Evolutionary conservation across 2,113 vertebrate species (phyloP).

Genomic region (Grammomys surdaster): DNA sequence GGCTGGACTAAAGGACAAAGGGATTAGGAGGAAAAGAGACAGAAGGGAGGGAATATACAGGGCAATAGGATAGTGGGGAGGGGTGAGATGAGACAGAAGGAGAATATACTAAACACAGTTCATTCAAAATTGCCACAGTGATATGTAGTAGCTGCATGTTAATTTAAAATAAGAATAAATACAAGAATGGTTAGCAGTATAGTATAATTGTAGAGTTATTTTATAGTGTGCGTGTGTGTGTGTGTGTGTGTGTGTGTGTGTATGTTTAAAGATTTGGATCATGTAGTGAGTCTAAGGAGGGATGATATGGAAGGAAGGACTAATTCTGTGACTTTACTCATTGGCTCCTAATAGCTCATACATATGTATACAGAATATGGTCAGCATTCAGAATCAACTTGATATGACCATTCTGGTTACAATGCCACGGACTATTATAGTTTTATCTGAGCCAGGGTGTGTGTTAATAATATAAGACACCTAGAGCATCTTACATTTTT

Average conservation of each 20-base stretch:
- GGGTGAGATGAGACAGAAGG: too few species aligned
- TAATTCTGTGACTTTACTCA: background rate
- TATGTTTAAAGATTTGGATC: background rate
- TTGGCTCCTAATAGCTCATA: background rate
- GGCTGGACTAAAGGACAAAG: background rate
- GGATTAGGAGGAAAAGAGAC: background rate
- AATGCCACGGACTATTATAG: background rate
- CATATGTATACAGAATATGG: background rate
- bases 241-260: background rate
- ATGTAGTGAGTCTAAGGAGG: background rate
- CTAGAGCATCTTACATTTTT: rapidly evolving
- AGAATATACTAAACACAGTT: background rate
- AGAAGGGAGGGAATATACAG: too few species aligned
- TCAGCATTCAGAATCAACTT: background rate
- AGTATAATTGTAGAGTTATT: background rate
- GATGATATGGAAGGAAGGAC: background rate
- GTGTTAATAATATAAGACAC: too few species aligned
- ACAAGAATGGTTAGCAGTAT: background rate
- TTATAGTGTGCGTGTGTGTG: background rate
- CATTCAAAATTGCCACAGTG: too few species aligned
- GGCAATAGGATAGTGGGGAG: too few species aligned
- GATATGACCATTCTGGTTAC: background rate
- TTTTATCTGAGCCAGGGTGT: background rate
- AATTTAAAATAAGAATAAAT: background rate
- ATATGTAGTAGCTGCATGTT: background rate